Percentiles rank a stretch among this genome's conserved stretches.
Evolutionary conservation across 2,888 invertebrate species (phyloP).

Genomic region (Plebejus melissa): DNA sequence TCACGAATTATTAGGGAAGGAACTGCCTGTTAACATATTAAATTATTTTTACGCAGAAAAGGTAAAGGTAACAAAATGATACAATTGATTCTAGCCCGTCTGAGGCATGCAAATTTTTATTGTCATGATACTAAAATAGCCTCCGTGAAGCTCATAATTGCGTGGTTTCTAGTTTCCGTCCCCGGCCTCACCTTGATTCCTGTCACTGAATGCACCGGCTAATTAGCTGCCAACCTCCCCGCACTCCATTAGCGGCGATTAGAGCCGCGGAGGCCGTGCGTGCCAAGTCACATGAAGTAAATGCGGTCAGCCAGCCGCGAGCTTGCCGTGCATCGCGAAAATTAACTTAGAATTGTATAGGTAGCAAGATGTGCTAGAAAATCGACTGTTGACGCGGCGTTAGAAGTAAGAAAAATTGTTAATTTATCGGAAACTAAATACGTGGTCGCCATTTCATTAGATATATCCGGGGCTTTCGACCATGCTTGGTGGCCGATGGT

Average conservation of each 20-base stretch:
- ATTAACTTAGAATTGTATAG: not conserved
- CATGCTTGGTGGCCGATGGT: too few species aligned
- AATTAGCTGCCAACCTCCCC: constrained; percentile 29
- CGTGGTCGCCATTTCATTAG: too few species aligned
- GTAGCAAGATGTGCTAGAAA: not conserved
- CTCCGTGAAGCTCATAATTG: not conserved
- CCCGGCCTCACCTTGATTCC: constrained; percentile 17
- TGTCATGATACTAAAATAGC: not conserved
- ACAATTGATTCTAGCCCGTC: not conserved
- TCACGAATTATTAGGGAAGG: too few species aligned
- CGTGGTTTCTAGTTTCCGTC: constrained; percentile 6
- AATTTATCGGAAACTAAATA: too few species aligned
- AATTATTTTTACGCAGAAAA: too few species aligned
- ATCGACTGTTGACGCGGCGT: too few species aligned
- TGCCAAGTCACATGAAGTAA: not conserved
- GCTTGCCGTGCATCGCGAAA: not conserved
- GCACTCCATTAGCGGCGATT: constrained; percentile 18
- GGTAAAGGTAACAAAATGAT: too few species aligned
- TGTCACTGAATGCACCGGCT: constrained; percentile 22
- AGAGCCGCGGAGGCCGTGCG: constrained; percentile 1
- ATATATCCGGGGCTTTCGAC: too few species aligned
- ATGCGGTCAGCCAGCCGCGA: not conserved
- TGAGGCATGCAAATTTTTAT: not conserved
- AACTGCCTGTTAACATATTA: too few species aligned
- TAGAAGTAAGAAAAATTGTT: too few species aligned